These are phyloP conservation scores for Sebastiscus tertius DNA, from an alignment of 2,797 vertebrate species.

Conservation along the genomic window DNA sequence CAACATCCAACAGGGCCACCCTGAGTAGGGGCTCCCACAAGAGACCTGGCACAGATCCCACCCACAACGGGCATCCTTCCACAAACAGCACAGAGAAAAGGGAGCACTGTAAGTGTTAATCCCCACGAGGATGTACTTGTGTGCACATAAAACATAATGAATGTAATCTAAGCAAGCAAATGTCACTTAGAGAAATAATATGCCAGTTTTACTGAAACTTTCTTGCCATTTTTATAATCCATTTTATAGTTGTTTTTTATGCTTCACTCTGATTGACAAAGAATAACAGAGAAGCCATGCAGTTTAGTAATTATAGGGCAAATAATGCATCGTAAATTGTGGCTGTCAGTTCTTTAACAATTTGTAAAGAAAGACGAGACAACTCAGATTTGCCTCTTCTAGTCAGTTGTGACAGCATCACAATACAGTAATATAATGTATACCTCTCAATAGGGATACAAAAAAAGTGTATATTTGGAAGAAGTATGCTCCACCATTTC, in stretches of 20 bases:
- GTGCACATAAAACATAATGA: background rate
- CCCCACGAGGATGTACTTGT: background rate
- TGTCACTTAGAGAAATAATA: background rate
- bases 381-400: background rate
- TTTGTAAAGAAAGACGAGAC: background rate
- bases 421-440: background rate
- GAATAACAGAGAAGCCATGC: background rate
- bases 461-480: background rate
- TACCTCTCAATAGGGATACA: background rate
- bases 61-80: constrained; percentile 88
- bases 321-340: background rate
- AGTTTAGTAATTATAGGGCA: background rate
- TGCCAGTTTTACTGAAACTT: background rate
- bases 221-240: background rate
- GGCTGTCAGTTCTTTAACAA: background rate
- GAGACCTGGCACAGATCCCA: constrained; percentile 87
- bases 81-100: constrained; percentile 90
- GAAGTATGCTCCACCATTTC: background rate
- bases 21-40: constrained; percentile 86
- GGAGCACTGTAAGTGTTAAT: constrained; percentile 91
- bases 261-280: background rate
- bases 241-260: background rate
- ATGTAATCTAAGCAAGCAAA: background rate
- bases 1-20: constrained; percentile 85
- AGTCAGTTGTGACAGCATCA: background rate